These are phyloP conservation scores for Tursiops truncatus DNA, from an alignment of 2,113 vertebrate genomes.

Conservation along the genomic window DNA sequence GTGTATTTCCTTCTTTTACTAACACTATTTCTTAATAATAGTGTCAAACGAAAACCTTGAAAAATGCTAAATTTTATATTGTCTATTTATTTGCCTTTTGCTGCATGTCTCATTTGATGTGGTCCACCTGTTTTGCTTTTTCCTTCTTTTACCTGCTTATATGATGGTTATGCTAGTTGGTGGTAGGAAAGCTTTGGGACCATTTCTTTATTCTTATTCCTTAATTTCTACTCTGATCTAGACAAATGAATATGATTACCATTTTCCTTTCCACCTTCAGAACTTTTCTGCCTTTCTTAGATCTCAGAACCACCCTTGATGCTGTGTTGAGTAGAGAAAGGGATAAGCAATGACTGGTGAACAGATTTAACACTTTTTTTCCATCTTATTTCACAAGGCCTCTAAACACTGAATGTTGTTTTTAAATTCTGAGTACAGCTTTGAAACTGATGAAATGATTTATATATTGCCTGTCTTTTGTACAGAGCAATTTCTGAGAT, in stretches of 20 bases:
- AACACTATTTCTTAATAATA: not conserved
- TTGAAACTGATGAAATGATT: constrained; percentile 61
- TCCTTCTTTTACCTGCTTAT: constrained; percentile 7
- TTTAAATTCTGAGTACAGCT: constrained; percentile 28
- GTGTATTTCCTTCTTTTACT: not conserved
- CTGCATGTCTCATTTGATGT: not conserved
- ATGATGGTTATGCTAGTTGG: not conserved
- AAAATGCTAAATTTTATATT: not conserved
- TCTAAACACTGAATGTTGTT: constrained; percentile 40
- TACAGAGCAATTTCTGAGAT: constrained; percentile 13
- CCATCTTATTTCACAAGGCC: not conserved
- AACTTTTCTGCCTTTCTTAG: not conserved
- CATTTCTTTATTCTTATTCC: not conserved
- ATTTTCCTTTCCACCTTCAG: not conserved
- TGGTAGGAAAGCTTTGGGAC: not conserved
- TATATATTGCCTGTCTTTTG: not conserved
- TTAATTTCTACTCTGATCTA: not conserved
- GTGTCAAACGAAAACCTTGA: not conserved
- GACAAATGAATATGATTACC: not conserved
- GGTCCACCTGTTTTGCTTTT: not conserved
- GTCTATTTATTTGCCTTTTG: not conserved
- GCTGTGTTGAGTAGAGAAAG: constrained; percentile 8
- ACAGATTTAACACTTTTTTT: constrained; percentile 8
- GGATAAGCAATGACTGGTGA: not conserved
- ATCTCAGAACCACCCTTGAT: not conserved